Percentiles rank a stretch among this genome's conserved stretches.
phyloP scores from a whole-genome alignment of 2,888 invertebrate genomes.

The Monoplex corrugatus region DNA sequence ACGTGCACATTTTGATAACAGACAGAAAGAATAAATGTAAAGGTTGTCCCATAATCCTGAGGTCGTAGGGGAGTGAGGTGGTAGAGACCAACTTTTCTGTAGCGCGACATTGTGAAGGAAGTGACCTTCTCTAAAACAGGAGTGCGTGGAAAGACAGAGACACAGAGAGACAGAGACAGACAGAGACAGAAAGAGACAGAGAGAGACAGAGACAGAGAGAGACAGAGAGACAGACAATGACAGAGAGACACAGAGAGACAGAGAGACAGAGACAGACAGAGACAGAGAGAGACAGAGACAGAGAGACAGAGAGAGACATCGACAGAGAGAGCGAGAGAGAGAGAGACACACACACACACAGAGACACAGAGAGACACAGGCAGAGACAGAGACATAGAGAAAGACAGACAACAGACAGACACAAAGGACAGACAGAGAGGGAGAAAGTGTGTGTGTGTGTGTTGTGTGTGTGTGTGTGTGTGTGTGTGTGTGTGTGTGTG shows the following conservation, averaged over 20 bases:
- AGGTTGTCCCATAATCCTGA: no score
- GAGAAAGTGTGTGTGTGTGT: background rate
- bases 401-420: background rate
- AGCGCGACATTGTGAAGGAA: no score
- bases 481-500: background rate
- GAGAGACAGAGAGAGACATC: background rate
- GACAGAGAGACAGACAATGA: background rate
- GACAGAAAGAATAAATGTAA: no score
- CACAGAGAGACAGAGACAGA: background rate
- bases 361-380: background rate
- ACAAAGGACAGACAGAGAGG: background rate
- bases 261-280: background rate
- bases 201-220: background rate
- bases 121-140: no score
- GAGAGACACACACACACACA: background rate
- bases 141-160: background rate
- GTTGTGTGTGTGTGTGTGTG: background rate
- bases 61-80: background rate
- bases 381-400: no score
- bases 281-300: background rate
- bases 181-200: background rate
- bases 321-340: background rate
- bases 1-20: no score
- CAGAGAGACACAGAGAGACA: background rate
- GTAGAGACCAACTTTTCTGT: no score